Conservation (phyloP, 2,888 invertebrate genomes). For the Drosophila histrio region DNA sequence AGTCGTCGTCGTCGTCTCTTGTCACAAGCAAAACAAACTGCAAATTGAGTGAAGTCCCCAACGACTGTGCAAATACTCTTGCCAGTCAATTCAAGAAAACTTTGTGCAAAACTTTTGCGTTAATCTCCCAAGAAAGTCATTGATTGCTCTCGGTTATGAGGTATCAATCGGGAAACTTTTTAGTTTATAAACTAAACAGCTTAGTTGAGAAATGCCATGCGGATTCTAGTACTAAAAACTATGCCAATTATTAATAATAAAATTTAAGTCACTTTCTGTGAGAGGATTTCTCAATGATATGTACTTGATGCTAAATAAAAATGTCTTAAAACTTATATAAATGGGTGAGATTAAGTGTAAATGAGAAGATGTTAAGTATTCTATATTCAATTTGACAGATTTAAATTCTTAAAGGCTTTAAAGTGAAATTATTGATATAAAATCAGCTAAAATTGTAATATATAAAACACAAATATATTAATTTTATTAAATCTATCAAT, state of each 20-base stretch:
- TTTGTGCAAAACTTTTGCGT: background rate
- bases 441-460: no score
- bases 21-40: constrained; percentile 45
- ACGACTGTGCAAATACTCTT: constrained; percentile 32
- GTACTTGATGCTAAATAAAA: background rate
- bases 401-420: no score
- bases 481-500: no score
- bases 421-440: no score
- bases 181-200: constrained; percentile 9
- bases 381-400: no score
- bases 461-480: no score
- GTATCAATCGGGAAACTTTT: constrained; percentile 18
- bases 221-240: background rate
- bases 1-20: constrained; percentile 15
- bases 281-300: background rate
- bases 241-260: background rate
- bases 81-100: background rate
- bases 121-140: constrained; percentile 9
- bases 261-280: background rate
- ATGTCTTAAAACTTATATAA: background rate
- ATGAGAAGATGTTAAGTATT: no score
- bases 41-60: background rate
- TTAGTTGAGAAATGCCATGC: background rate
- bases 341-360: background rate
- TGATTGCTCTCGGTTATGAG: constrained; percentile 15